Percentiles rank a stretch among this genome's conserved stretches.
These are phyloP conservation scores for Opisthocomus hoazin DNA, from an alignment of 2,113 vertebrate species.

Conservation along the genomic window DNA sequence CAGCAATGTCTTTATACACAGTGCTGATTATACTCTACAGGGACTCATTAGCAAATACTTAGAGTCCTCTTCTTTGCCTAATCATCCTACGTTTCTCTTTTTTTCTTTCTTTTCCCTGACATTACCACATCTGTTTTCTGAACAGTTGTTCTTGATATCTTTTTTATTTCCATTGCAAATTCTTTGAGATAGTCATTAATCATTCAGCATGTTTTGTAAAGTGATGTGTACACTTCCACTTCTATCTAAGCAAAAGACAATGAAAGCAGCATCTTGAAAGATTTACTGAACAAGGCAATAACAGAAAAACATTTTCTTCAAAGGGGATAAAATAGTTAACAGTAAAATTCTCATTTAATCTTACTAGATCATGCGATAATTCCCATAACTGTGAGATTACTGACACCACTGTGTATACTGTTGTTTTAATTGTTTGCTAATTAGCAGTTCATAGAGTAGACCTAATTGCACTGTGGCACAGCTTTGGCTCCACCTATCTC, in stretches of 20 bases:
- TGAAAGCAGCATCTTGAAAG: not conserved
- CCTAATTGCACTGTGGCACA: not conserved
- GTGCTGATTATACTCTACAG: not conserved
- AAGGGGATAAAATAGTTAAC: not conserved
- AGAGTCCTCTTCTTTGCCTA: not conserved
- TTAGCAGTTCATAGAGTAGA: slow-evolving; percentile 39
- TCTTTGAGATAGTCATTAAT: not conserved
- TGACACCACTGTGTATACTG: slow-evolving; percentile 15
- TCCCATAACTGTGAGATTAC: slow-evolving; percentile 27
- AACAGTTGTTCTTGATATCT: not conserved
- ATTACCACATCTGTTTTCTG: not conserved
- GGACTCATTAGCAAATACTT: not conserved
- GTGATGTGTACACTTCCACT: not conserved
- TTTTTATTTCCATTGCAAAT: not conserved
- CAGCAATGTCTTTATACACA: not conserved
- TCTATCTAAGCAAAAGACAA: not conserved
- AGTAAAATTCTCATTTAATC: slow-evolving; percentile 4
- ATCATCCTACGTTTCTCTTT: not conserved
- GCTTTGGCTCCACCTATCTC: not conserved
- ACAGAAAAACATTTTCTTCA: not conserved
- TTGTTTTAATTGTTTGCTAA: slow-evolving; percentile 60
- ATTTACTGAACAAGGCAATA: not conserved
- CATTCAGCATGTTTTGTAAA: not conserved
- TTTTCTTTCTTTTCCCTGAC: not conserved
- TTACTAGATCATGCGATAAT: not conserved